phyloP scores from a whole-genome alignment of 2,113 vertebrate species.

The Athene cunicularia region DNA sequence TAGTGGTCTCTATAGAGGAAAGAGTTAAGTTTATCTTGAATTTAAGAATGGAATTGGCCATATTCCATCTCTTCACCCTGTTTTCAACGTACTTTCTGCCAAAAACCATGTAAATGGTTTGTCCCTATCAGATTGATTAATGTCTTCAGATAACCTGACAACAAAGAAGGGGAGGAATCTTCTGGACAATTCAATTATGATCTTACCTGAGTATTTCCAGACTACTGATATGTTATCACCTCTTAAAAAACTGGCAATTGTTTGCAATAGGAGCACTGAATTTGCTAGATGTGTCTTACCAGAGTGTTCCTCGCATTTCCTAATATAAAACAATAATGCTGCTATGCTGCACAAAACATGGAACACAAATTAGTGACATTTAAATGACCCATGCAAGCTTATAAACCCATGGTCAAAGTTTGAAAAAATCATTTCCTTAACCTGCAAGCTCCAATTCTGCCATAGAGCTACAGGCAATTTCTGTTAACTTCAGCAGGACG shows the following conservation, averaged over 20 bases:
- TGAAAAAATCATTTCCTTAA: not conserved
- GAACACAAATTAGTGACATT: not conserved
- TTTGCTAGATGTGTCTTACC: not conserved
- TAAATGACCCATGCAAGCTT: not conserved
- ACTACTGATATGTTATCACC: not conserved
- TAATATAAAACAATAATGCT: not conserved
- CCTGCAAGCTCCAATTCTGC: not conserved
- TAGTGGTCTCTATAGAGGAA: not conserved
- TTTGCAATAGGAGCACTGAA: not conserved
- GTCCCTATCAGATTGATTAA: not conserved
- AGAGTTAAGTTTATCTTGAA: not conserved
- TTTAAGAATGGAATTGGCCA: not conserved
- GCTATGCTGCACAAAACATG: not conserved
- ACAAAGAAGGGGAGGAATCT: not conserved
- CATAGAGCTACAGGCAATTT: not conserved
- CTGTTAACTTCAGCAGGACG: not conserved
- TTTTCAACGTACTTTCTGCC: not conserved
- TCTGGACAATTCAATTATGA: not conserved
- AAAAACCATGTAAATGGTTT: not conserved
- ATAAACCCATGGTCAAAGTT: not conserved
- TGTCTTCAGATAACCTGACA: not conserved
- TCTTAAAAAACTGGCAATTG: not conserved
- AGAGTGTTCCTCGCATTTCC: not conserved
- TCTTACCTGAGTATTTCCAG: not conserved
- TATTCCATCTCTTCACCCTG: not conserved